phyloP scores from a whole-genome alignment of 2,797 vertebrate species.

The Myotis pilosus region DNA sequence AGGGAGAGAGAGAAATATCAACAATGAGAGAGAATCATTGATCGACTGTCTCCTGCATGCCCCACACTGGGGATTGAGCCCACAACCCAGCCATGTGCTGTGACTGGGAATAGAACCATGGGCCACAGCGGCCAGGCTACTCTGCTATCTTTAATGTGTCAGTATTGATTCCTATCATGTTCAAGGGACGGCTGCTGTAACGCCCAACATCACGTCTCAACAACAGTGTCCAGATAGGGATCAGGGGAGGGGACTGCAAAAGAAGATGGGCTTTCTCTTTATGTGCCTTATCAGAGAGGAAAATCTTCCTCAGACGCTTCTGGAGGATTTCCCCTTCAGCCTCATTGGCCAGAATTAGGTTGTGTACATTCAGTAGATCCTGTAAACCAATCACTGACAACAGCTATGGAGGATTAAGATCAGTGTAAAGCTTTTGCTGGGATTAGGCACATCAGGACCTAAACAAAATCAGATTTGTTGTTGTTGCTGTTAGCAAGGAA shows the following conservation, averaged over 20 bases:
- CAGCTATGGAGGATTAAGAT: background rate
- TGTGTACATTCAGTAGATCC: background rate
- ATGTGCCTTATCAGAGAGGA: background rate
- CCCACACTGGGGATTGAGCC: no score
- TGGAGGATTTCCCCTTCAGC: background rate
- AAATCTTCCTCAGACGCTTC: background rate
- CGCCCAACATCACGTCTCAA: background rate
- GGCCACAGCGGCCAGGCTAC: background rate
- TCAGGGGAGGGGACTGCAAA: background rate
- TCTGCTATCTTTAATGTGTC: background rate
- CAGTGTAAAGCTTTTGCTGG: background rate
- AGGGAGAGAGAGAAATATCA: no score
- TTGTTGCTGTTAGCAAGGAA: background rate
- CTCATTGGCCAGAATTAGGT: background rate
- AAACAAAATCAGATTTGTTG: background rate
- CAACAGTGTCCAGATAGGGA: background rate
- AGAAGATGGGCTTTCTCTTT: background rate
- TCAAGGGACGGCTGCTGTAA: background rate
- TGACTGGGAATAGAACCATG: no score
- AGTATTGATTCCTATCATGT: background rate
- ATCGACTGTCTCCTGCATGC: no score
- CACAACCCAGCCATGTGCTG: no score
- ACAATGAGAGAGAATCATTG: no score
- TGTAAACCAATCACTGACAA: background rate
- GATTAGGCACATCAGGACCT: background rate